Conservation (phyloP, 2,113 vertebrate genomes). For the Cardinalis cardinalis region DNA sequence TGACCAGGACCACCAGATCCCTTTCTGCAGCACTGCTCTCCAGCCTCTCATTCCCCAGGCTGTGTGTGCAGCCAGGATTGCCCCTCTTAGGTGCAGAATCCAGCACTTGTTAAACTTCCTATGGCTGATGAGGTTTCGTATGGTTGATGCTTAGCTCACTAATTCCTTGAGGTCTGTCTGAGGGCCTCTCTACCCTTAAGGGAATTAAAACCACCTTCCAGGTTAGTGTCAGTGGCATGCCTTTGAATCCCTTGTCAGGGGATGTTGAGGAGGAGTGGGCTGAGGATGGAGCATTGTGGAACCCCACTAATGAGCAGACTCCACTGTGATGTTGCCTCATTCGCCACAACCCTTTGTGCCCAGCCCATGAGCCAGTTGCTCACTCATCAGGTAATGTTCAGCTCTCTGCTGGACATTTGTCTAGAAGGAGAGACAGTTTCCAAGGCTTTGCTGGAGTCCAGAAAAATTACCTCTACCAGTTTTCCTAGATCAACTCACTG, state of each 20-base stretch:
- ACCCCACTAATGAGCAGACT: not conserved
- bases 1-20: rapidly evolving
- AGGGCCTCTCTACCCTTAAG: not conserved
- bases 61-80: not conserved
- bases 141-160: not conserved
- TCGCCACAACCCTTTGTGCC: not conserved
- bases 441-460: not conserved
- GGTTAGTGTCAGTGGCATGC: not conserved
- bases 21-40: rapidly evolving
- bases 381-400: rapidly evolving
- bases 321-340: not conserved
- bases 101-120: not conserved
- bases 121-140: not conserved
- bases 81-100: not conserved
- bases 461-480: not conserved
- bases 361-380: not conserved
- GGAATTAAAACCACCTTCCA: not conserved
- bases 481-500: not conserved
- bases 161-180: not conserved
- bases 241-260: not conserved
- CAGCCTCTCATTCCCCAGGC: not conserved
- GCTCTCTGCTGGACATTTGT: not conserved
- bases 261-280: not conserved
- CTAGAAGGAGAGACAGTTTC: not conserved
- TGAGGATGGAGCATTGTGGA: not conserved